These are phyloP conservation scores for Polia nebulosa DNA, from an alignment of 2,888 invertebrate species.

Conservation along the genomic window DNA sequence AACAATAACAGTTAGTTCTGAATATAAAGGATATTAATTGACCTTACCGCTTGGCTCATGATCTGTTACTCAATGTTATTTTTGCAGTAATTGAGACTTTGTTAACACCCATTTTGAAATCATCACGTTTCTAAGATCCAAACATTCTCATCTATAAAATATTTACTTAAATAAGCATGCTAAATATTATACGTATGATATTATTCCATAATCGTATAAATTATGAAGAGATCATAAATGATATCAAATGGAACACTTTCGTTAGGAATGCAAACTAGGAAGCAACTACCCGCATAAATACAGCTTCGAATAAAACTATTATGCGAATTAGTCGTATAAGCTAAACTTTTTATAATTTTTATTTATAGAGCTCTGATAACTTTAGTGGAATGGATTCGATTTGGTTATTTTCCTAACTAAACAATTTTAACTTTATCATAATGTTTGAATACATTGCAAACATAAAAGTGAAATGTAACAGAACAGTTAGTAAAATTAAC, in stretches of 20 bases:
- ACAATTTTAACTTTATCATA: neutral
- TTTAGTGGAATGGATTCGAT: slow-evolving; percentile 41
- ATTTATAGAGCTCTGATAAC: slow-evolving; percentile 22
- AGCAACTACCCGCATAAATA: slow-evolving; percentile 54
- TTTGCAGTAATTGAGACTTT: neutral
- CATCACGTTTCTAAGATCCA: neutral
- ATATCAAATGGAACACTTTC: slow-evolving; percentile 64
- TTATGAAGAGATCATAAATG: slow-evolving; percentile 67
- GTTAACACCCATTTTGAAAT: neutral
- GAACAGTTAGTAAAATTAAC: slow-evolving; percentile 6
- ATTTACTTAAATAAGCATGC: no score
- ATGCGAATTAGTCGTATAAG: slow-evolving; percentile 28
- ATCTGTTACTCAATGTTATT: slow-evolving; percentile 2
- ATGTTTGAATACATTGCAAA: slow-evolving; percentile 12
- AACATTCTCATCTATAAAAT: neutral
- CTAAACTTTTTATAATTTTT: neutral
- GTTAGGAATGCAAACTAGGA: slow-evolving; percentile 64
- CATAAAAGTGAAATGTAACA: slow-evolving; percentile 30
- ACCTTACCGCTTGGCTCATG: neutral
- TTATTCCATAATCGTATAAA: slow-evolving; percentile 75
- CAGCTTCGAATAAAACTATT: slow-evolving; percentile 26
- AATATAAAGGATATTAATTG: neutral
- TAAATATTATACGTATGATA: slow-evolving; percentile 22
- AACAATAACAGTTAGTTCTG: neutral
- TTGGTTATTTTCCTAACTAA: slow-evolving; percentile 1